Conservation (phyloP, 2,113 vertebrate species). For the Sula dactylatra region DNA sequence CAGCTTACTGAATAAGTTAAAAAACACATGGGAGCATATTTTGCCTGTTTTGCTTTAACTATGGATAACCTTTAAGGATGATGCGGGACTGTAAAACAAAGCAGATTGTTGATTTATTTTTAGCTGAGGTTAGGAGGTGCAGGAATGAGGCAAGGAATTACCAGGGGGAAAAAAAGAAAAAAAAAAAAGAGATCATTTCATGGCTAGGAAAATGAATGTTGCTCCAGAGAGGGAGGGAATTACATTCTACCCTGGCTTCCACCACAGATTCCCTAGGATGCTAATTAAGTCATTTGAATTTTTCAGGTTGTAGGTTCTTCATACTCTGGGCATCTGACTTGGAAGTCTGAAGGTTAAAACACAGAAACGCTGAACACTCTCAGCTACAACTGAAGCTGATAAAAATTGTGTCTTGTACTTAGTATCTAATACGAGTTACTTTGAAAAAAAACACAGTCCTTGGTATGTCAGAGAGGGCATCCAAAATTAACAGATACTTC, state of each 20-base stretch:
- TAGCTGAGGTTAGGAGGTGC: neutral
- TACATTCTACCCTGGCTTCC: neutral
- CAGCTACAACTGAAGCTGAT: neutral
- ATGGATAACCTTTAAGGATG: neutral
- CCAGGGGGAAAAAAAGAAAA: neutral
- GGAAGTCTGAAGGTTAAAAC: neutral
- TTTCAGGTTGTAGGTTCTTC: neutral
- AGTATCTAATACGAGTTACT: neutral
- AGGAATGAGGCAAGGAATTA: neutral
- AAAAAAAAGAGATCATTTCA: neutral
- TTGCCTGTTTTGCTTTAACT: neutral
- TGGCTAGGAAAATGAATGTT: neutral
- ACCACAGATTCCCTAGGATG: neutral
- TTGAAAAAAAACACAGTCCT: neutral
- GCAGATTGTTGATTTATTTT: neutral
- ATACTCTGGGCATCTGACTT: neutral
- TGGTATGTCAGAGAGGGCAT: neutral
- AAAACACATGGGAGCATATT: neutral
- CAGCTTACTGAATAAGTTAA: neutral
- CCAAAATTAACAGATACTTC: neutral
- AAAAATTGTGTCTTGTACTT: neutral
- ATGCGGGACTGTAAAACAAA: neutral
- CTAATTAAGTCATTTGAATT: neutral
- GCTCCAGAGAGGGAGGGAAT: neutral
- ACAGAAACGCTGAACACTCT: neutral